Conservation (phyloP, 2,888 invertebrate genomes). For the Drosophila pseudotalamancana region DNA sequence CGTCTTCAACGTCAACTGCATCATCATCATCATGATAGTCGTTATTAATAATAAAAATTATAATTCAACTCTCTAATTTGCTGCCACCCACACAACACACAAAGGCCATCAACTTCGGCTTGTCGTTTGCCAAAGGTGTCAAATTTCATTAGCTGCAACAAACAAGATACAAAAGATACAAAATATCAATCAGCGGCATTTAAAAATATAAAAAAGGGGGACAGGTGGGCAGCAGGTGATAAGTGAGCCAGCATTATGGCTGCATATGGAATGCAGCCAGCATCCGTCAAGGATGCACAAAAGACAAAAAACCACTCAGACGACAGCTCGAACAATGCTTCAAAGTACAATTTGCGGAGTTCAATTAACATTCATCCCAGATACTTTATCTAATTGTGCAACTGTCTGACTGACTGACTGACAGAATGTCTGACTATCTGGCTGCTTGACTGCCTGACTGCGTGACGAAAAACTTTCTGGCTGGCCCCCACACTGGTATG, state of each 20-base stretch:
- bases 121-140: constrained; percentile 48
- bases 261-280: constrained; percentile 23
- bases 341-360: constrained; percentile 56
- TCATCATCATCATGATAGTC: constrained; percentile 10
- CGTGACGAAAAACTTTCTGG: constrained; percentile 15
- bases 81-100: constrained; percentile 53
- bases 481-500: constrained; percentile 66
- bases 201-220: constrained; percentile 32
- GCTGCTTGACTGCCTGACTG: constrained; percentile 56
- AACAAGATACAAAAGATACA: constrained; percentile 53
- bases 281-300: constrained; percentile 66
- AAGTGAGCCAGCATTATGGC: neutral
- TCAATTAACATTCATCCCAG: constrained; percentile 76
- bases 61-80: constrained; percentile 39
- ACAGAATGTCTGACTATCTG: constrained; percentile 48
- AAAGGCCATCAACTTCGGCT: constrained; percentile 30
- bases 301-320: constrained; percentile 22
- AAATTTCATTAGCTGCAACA: constrained; percentile 70
- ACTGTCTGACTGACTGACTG: constrained; percentile 38
- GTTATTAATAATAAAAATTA: constrained; percentile 43
- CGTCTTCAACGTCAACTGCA: constrained; percentile 11
- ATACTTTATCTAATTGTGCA: constrained; percentile 69
- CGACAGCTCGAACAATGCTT: constrained; percentile 44
- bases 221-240: constrained; percentile 43
- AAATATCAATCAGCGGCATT: constrained; percentile 27